Evolutionary conservation across 2,113 vertebrate genomes (phyloP).

Genomic region (Carollia perspicillata): DNA sequence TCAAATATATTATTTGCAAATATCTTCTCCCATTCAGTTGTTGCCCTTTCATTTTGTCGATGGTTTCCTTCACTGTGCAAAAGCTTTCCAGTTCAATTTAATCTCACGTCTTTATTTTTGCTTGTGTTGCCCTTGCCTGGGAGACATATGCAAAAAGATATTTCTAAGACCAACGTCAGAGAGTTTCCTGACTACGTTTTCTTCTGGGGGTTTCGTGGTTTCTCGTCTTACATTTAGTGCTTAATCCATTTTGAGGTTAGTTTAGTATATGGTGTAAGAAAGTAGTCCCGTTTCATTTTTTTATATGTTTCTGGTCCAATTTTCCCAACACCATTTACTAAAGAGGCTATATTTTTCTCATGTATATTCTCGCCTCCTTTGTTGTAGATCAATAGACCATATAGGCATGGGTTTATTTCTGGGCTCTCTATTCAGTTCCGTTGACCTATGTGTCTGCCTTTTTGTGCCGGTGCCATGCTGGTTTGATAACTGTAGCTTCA

Average conservation of each 20-base stretch:
- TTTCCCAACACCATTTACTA: background rate
- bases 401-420: background rate
- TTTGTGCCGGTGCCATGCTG: background rate
- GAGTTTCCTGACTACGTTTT: background rate
- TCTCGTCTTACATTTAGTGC: background rate
- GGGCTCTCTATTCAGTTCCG: background rate
- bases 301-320: background rate
- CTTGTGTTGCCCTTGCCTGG: background rate
- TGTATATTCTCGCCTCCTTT: background rate
- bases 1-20: background rate
- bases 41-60: background rate
- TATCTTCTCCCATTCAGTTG: background rate
- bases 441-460: no score
- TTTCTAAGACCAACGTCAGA: background rate
- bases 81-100: background rate
- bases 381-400: background rate
- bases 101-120: background rate
- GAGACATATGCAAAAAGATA: background rate
- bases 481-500: background rate
- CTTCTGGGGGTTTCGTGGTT: background rate
- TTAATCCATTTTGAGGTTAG: background rate
- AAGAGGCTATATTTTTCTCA: background rate
- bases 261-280: background rate
- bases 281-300: background rate
- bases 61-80: background rate